phyloP scores from a whole-genome alignment of 2,113 vertebrate species.

The Ceyx melanurus region DNA sequence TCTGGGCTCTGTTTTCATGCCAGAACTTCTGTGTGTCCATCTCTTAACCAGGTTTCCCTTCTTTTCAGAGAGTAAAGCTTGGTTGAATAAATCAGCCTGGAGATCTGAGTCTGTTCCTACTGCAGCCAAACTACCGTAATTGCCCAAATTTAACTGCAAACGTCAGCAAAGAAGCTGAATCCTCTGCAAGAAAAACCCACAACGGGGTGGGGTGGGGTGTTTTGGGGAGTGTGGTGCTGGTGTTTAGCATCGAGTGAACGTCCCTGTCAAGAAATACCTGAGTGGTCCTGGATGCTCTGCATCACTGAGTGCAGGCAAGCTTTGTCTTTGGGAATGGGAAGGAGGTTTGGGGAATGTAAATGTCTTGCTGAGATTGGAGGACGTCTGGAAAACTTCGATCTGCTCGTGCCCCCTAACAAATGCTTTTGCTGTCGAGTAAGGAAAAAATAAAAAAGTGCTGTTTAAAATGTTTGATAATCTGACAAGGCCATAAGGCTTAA shows the following conservation, averaged over 20 bases:
- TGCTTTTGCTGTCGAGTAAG: constrained; percentile 74
- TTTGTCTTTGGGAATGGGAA: neutral
- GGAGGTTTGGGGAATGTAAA: neutral
- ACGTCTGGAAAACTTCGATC: constrained; percentile 62
- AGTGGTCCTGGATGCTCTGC: neutral
- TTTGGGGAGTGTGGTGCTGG: accelerated
- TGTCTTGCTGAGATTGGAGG: neutral
- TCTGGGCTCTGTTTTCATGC: neutral
- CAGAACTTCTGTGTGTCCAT: neutral
- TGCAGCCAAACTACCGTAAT: neutral
- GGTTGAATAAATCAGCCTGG: neutral
- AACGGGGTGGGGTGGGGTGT: neutral
- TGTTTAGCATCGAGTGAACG: neutral
- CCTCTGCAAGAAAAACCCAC: neutral
- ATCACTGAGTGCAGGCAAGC: neutral
- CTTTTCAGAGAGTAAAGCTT: neutral
- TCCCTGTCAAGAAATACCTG: constrained; percentile 8
- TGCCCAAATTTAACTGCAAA: neutral
- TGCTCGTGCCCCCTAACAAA: constrained; percentile 70
- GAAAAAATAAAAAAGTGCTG: constrained; percentile 64
- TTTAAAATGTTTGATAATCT: constrained; percentile 85
- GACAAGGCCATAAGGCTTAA: constrained; percentile 87
- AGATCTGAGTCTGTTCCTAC: neutral
- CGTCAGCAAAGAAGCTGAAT: neutral
- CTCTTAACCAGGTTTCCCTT: neutral